Evolutionary conservation across 92 coral and sea anemone species (phyloP).

Genomic region (Parazoanthus atlanticus): DNA sequence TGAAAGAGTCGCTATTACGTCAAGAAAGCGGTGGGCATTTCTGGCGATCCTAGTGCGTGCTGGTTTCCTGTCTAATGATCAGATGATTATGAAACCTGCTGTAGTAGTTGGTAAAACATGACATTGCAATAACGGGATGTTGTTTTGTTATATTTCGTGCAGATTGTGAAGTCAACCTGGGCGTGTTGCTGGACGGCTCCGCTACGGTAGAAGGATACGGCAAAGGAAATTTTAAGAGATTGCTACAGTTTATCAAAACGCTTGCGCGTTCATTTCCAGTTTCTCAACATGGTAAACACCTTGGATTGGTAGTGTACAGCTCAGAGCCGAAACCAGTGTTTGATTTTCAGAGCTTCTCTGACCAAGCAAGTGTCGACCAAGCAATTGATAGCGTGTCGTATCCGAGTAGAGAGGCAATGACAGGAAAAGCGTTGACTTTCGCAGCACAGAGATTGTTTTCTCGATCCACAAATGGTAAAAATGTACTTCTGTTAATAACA

Average conservation of each 20-base stretch:
- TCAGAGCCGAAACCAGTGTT: conserved; percentile 85
- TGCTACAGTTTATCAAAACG: conserved; percentile 83
- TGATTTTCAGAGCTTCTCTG: conserved; percentile 73
- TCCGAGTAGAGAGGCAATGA: conserved; percentile 73
- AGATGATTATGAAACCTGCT: too few relatives aligned
- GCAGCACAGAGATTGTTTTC: conserved; percentile 79
- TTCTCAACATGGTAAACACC: conserved; percentile 77
- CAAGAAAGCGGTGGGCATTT: too few relatives aligned
- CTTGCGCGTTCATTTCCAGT: conserved; percentile 79
- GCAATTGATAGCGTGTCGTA: conserved; percentile 85
- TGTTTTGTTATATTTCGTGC: neutral
- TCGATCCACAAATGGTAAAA: conserved; percentile 61
- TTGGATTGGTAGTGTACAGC: conserved; percentile 92
- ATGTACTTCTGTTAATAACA: conserved; percentile 81
- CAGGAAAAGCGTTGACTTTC: conserved; percentile 81
- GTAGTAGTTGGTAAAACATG: neutral
- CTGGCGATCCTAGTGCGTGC: too few relatives aligned
- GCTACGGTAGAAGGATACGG: conserved; percentile 70
- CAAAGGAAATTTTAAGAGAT: conserved; percentile 63
- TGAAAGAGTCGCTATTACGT: too few relatives aligned
- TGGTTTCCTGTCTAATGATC: too few relatives aligned
- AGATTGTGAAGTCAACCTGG: conserved; percentile 90
- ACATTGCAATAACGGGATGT: neutral
- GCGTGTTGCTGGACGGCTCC: conserved; percentile 89
- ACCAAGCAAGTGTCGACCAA: conserved; percentile 81